Percentiles rank a stretch among this genome's conserved stretches.
Evolutionary conservation across 2,797 vertebrate species (phyloP).

Genomic region (Lophius americanus): DNA sequence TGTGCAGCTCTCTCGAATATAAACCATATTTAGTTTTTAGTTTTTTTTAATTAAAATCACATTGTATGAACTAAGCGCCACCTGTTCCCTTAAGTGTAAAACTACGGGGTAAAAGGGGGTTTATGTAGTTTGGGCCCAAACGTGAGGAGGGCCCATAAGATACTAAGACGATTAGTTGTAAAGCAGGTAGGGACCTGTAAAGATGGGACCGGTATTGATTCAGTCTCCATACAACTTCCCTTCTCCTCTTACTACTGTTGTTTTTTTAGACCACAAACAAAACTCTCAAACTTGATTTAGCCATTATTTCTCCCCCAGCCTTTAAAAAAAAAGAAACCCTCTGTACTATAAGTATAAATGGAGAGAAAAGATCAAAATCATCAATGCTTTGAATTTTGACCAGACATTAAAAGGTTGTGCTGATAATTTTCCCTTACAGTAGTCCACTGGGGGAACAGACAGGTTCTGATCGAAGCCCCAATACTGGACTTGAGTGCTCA

Average conservation of each 20-base stretch:
- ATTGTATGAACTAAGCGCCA: conserved; percentile 59
- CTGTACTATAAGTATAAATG: conserved; percentile 74
- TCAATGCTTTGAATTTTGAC: conserved; percentile 73
- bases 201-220: too few relatives aligned
- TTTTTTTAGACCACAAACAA: conserved; percentile 43
- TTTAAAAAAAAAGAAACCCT: conserved; percentile 66
- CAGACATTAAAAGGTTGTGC: conserved; percentile 75
- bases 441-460: conserved; percentile 77
- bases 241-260: neutral
- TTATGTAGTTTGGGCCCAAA: too few relatives aligned
- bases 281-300: conserved; percentile 42
- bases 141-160: too few relatives aligned
- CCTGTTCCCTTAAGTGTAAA: conserved; percentile 5
- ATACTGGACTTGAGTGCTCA: conserved; percentile 67
- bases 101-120: too few relatives aligned
- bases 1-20: conserved; percentile 47
- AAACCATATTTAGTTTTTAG: conserved; percentile 22
- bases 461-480: conserved; percentile 70
- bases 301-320: conserved; percentile 63
- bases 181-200: too few relatives aligned
- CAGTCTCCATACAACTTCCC: conserved; percentile 1
- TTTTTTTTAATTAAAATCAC: conserved; percentile 64
- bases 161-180: too few relatives aligned
- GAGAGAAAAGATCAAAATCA: conserved; percentile 75
- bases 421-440: conserved; percentile 74